These are phyloP conservation scores for Brachyalestes nurse DNA, from an alignment of 2,797 vertebrate genomes.

Conservation along the genomic window DNA sequence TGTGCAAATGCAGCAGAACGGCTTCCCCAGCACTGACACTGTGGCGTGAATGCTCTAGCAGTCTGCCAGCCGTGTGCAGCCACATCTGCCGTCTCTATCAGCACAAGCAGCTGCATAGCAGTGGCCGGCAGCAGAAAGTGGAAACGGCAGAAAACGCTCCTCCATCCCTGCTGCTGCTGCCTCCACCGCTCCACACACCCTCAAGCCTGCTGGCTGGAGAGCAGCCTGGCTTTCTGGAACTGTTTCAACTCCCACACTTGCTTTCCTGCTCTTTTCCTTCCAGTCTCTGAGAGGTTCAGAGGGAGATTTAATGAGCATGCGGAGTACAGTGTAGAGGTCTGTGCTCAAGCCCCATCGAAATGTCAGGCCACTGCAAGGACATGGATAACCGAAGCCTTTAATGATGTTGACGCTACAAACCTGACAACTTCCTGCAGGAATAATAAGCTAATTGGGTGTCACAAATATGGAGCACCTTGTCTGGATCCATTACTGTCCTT, in stretches of 20 bases:
- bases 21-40: conserved; percentile 13
- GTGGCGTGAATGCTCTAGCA: not conserved
- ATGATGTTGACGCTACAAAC: conserved; percentile 74
- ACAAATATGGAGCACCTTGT: conserved; percentile 69
- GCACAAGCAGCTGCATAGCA: conserved; percentile 36
- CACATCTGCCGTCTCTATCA: conserved; percentile 41
- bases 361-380: conserved; percentile 70
- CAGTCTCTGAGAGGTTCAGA: conserved; percentile 27
- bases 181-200: conserved; percentile 19
- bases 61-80: conserved; percentile 35
- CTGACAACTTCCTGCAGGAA: conserved; percentile 69
- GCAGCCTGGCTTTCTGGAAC: not conserved
- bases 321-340: conserved; percentile 49
- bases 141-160: conserved; percentile 32
- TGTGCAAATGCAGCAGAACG: conserved; percentile 5
- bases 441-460: conserved; percentile 71
- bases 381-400: conserved; percentile 70
- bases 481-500: conserved; percentile 75
- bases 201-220: conserved; percentile 18
- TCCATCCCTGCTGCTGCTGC: conserved; percentile 7
- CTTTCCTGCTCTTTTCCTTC: conserved; percentile 22
- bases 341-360: conserved; percentile 66
- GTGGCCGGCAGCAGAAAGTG: conserved; percentile 30
- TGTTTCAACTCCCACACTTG: conserved; percentile 6
- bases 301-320: conserved; percentile 64